Evolutionary conservation across 2,888 invertebrate species (phyloP), one percentile per base, ranked within the genome.

Genomic region (Xestoiulus laeticollis): DNA sequence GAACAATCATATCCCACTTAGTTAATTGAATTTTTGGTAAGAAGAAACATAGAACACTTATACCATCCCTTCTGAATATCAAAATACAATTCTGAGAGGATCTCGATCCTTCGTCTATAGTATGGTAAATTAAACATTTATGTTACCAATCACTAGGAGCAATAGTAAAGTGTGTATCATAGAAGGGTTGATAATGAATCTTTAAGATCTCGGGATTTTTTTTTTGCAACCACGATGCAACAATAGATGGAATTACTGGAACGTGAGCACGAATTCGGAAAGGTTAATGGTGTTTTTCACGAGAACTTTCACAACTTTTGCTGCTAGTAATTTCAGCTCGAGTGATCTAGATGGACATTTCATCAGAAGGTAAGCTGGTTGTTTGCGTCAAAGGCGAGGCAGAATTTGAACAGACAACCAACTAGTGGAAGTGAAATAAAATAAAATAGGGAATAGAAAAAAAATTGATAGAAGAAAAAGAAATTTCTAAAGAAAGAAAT

Each of bases 401-500:
- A 68, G 68, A 68, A 68, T 26, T 68, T 68, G 68, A 26, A 68
- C 22, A 68, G 68, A 26, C 68, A 26, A 8, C 68, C 68, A 68
- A 68, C 68, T 68, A 68, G 68, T 68, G 68, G 68, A 68, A 68
- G 68, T 68, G 26, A 68, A 68, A 68, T 68, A 68, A 68, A 68
- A 68, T 68, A 68, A 59, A 59, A 59, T 59, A 59, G 53, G 53
- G 53, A 59, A 26, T 19, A 10, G 68, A 68, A 68, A 59, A 68
- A 68, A 68, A 68, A 68, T 68, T 68, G 68, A 68, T 68, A 26
- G 68, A 22, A 68, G 68, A 26, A 68, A 19, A 68, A 68, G 68
- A 68, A 68, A 68, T 68, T 68, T 68, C 68, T 68, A 68, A 68
- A 68, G 68, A 68, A 68, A 68, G 68, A 68, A 68, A 68, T 68